Evolutionary conservation across 2,797 vertebrate genomes (phyloP), one percentile per base, ranked within the genome.

Genomic region (Staurois parvus): DNA sequence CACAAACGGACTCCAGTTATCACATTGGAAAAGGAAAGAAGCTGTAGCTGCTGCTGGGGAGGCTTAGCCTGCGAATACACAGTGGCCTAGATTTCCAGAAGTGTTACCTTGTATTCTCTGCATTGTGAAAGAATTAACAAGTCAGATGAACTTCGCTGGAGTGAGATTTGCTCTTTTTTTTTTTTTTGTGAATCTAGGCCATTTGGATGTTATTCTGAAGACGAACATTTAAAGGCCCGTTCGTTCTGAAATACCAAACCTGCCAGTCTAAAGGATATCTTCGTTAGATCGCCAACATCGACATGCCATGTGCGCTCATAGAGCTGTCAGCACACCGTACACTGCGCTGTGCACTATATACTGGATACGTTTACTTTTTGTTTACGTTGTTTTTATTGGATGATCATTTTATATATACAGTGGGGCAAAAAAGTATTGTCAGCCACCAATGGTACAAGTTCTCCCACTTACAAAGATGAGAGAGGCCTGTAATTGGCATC

Each of bases 101-200:
- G 64, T 45, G 56, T 77, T 37, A 77, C 34, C 56, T 30, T 78
- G 21, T 59, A n/a, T 59, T 59, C 52, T 59, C 52, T 59, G 19
- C 40, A 62, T 29, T 69, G 62, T 30, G 5, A 67, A 68, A 45
- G 37, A 79, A 42, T 79, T 30, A 68, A 68, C 37, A 68, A 79
- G 76, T 78, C 19, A 42, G 66, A 30, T 67, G 40, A 48, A 79
- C 62, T 37, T 37, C 24, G 76, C 64, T n/a, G 12, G 10, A 21
- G 64, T 48, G 66, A 69, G 64, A 79, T 45, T 24, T 69, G 12
- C 29, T 30, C 66, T 52, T 48, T 69, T 42, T 69, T 37, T 9
- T 37, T 9, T n/a, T n/a, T n/a, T n/a, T n/a, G 40, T 4, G 42
- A 79, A 79, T 79, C 64, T 79, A 67, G 77, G 77, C 67, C 77